Conservation (phyloP, 2,113 vertebrate genomes). For the Saccopteryx bilineata region DNA sequence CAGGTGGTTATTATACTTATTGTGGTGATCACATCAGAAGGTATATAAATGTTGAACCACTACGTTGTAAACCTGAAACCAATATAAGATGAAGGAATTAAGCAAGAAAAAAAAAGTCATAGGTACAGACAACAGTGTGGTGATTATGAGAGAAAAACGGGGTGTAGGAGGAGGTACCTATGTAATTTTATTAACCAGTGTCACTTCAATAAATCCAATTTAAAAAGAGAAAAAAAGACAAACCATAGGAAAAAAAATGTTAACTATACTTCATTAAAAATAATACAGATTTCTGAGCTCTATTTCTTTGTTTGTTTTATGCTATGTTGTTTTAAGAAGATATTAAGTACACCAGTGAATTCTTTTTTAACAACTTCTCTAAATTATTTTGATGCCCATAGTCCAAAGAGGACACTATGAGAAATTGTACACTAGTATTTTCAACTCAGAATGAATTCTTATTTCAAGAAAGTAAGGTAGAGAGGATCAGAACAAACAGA, state of each 20-base stretch:
- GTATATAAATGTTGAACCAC: not conserved
- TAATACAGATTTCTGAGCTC: not conserved
- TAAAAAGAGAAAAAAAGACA: too few relatives aligned
- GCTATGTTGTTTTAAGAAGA: not conserved
- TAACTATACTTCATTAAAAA: not conserved
- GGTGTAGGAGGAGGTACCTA: too few relatives aligned
- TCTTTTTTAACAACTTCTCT: not conserved
- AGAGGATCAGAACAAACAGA: not conserved
- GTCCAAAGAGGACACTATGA: not conserved
- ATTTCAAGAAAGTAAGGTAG: not conserved
- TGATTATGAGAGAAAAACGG: too few relatives aligned
- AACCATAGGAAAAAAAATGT: not conserved
- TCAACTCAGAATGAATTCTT: not conserved
- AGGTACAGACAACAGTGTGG: too few relatives aligned
- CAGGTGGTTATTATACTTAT: not conserved
- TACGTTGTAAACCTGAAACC: not conserved
- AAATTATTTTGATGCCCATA: not conserved
- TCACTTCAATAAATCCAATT: too few relatives aligned
- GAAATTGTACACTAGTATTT: not conserved
- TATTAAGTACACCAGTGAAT: rapidly evolving
- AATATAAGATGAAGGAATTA: not conserved
- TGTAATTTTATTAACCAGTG: too few relatives aligned
- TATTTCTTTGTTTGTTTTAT: not conserved
- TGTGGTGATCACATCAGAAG: not conserved
- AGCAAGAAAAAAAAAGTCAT: too few relatives aligned